These are phyloP conservation scores for Idaea aversata DNA, from an alignment of 2,888 invertebrate species.

Conservation along the genomic window DNA sequence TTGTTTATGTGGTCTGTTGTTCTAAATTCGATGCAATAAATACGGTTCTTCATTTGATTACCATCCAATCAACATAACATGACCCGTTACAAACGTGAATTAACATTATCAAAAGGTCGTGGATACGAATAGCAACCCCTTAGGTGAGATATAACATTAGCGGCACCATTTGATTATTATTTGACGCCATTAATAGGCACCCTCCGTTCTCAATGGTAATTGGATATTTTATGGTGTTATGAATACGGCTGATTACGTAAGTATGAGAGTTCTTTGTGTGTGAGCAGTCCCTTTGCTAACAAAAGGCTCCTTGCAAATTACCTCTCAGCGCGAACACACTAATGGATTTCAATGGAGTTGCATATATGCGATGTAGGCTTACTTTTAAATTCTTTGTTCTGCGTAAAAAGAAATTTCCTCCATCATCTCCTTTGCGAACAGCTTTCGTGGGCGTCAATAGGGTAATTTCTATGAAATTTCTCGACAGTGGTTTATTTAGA, in stretches of 20 bases:
- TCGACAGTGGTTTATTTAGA: constrained; percentile 44
- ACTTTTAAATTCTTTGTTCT: constrained; percentile 72
- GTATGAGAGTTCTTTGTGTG: constrained; percentile 57
- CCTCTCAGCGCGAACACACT: constrained; percentile 60
- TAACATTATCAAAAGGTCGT: constrained; percentile 16
- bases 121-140: constrained; percentile 20
- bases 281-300: constrained; percentile 59
- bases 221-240: constrained; percentile 62
- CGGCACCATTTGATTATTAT: constrained; percentile 54
- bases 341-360: constrained; percentile 75
- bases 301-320: constrained; percentile 71
- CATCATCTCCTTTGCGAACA: constrained; percentile 56
- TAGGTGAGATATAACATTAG: constrained; percentile 35
- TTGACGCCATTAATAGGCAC: constrained; percentile 51
- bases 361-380: constrained; percentile 66
- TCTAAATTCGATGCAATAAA: background rate
- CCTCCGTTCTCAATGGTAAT: constrained; percentile 48
- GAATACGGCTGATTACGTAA: constrained; percentile 58
- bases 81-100: constrained; percentile 6
- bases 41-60: constrained; percentile 5
- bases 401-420: constrained; percentile 66
- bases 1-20: background rate
- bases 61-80: constrained; percentile 18
- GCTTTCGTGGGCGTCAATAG: constrained; percentile 60
- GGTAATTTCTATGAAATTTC: constrained; percentile 60